Evolutionary conservation across 2,797 vertebrate species (phyloP), one percentile per base, ranked within the genome.

Genomic region (Buceros bicornis): DNA sequence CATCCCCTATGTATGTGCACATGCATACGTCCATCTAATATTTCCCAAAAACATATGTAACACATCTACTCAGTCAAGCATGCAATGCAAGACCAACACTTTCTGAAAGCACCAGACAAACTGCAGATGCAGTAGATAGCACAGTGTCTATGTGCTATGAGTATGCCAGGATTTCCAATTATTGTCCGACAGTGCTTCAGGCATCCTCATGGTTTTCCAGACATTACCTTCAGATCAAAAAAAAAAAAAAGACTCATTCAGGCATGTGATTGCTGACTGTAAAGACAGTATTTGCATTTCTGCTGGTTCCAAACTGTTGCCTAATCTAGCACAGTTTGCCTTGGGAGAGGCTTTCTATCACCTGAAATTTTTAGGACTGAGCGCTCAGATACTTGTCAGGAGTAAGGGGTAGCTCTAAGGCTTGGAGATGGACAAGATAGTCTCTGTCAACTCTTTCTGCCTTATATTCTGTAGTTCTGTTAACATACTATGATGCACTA

Each of bases 1-100:
- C 24, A 56, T 81, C 6, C 24, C 21, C 31, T 51, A 54, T 1
- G 1, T 51, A 54, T 1, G 1, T 22, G n/a, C 16, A 62, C 18
- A 54, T 48, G 22, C 17, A 42, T 47, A n/a, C 16, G 3, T 28
- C 42, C 54, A 51, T 62, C 24, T 64, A 51, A 13, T 33, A 56
- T 10, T 26, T 67, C 29, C 74, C 42, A 20, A 61, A 71, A 18
- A 61, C 20, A 31, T 5, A 58, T 4, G 7, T 20, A 21, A 85
- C 22, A 7, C 5, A 48, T 13, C 13, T 54, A 60, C 5, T 54
- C 21, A 69, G 25, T 28, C 26, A 82, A 53, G 33, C 21, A 50
- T 11, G 61, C 16, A 69, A 73, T 70, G 48, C 3, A 3, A 66
- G 29, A 51, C 22, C 20, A 82, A 19, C 18, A 77, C 42, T 85